phyloP scores from a whole-genome alignment of 1,140 invertebrate species.

The Psix sp. region DNA sequence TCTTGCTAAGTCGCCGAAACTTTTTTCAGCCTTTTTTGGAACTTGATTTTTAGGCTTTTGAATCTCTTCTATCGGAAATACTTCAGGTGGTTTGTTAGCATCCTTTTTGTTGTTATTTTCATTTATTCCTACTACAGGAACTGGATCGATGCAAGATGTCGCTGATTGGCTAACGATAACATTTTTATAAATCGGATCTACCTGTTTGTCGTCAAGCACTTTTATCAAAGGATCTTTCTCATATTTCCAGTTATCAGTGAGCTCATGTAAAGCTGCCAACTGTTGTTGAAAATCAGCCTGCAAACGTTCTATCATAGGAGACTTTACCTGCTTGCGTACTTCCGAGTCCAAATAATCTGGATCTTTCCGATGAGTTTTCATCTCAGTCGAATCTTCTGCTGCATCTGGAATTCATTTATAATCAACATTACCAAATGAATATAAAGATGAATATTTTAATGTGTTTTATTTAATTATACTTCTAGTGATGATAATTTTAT shows the following conservation, averaged over 20 bases:
- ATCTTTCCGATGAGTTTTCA: constrained; percentile 52
- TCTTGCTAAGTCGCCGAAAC: background rate
- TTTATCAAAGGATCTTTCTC: constrained; percentile 62
- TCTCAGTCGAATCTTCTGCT: constrained; percentile 60
- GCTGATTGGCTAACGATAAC: constrained; percentile 55
- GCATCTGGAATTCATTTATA: constrained; percentile 55
- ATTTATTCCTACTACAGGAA: background rate
- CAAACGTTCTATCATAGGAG: constrained; percentile 69
- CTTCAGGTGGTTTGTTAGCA: background rate
- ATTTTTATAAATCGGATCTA: constrained; percentile 47
- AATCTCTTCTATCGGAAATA: background rate
- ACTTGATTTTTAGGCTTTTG: background rate
- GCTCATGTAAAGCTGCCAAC: constrained; percentile 66
- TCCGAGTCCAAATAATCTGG: constrained; percentile 66
- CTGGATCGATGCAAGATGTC: constrained; percentile 14
- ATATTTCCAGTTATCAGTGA: constrained; percentile 68
- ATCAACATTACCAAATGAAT: too few relatives aligned
- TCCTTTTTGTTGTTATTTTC: background rate
- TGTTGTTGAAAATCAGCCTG: constrained; percentile 72
- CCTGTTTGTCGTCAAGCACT: constrained; percentile 21
- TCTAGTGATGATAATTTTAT: too few relatives aligned
- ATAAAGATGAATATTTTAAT: too few relatives aligned
- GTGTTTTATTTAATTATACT: too few relatives aligned
- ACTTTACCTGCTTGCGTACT: constrained; percentile 74
- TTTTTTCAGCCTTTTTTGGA: background rate